phyloP scores from a whole-genome alignment of 2,888 invertebrate species.

The Macrosiphum euphorbiae region DNA sequence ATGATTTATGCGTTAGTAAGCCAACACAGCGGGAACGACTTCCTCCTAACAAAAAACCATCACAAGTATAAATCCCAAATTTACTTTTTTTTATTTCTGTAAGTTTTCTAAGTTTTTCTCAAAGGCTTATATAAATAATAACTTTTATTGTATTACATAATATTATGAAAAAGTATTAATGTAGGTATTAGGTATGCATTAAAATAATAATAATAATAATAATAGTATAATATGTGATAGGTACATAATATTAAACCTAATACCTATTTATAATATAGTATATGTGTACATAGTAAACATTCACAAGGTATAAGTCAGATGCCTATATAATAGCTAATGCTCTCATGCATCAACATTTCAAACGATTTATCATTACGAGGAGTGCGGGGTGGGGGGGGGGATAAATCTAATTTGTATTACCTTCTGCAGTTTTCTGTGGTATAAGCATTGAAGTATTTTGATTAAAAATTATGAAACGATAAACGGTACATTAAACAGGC shows the following conservation, averaged over 20 bases:
- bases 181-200: neutral
- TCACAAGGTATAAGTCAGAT: neutral
- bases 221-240: neutral
- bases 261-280: neutral
- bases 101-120: neutral
- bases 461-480: slow-evolving; percentile 41
- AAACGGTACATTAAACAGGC: slow-evolving; percentile 40
- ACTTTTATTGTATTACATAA: neutral
- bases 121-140: neutral
- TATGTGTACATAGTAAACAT: neutral
- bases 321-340: neutral
- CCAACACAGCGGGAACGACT: no score
- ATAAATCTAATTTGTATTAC: neutral
- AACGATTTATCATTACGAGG: neutral
- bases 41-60: neutral
- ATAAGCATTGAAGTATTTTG: neutral
- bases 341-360: neutral
- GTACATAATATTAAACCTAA: no score
- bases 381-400: neutral
- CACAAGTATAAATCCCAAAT: neutral
- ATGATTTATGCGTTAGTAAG: no score
- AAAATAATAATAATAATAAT: neutral
- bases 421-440: neutral
- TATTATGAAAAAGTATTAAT: neutral
- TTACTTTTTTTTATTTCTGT: neutral